These are phyloP conservation scores for Nasonia longicornis DNA, from an alignment of 1,140 invertebrate genomes.

Conservation along the genomic window DNA sequence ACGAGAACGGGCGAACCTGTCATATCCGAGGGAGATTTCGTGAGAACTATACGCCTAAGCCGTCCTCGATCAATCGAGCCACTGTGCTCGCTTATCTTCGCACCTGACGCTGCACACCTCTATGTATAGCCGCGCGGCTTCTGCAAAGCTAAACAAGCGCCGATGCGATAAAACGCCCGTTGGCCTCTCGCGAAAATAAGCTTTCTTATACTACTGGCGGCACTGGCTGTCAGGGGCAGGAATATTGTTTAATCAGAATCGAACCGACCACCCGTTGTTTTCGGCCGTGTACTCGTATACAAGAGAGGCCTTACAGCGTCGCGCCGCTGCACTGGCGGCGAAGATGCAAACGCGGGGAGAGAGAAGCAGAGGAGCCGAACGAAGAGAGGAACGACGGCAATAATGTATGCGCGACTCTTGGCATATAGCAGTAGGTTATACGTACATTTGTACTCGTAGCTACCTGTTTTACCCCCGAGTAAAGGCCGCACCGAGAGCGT, in stretches of 20 bases:
- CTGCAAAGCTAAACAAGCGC: neutral
- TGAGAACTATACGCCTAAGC: too few species aligned
- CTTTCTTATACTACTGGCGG: neutral
- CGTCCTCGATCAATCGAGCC: too few species aligned
- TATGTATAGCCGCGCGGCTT: neutral
- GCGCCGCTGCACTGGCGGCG: neutral
- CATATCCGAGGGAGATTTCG: too few species aligned
- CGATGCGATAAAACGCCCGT: neutral
- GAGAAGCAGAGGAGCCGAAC: slow-evolving; percentile 8
- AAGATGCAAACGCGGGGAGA: slow-evolving; percentile 22
- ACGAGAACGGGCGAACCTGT: too few species aligned
- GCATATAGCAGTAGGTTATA: slow-evolving; percentile 35
- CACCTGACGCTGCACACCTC: too few species aligned
- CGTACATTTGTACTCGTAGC: slow-evolving; percentile 49
- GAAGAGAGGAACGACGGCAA: slow-evolving; percentile 22
- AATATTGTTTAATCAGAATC: slow-evolving; percentile 44
- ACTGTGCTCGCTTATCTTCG: too few species aligned
- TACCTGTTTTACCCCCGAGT: slow-evolving; percentile 59
- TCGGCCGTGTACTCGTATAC: neutral
- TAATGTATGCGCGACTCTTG: slow-evolving; percentile 44
- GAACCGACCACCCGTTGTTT: slow-evolving; percentile 44
- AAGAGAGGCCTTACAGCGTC: neutral
- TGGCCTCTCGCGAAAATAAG: too few species aligned
- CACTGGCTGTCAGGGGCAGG: neutral
- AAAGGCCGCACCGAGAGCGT: slow-evolving; percentile 47